Evolutionary conservation across 2,113 vertebrate species (phyloP).

Genomic region (Morphnarchus princeps): DNA sequence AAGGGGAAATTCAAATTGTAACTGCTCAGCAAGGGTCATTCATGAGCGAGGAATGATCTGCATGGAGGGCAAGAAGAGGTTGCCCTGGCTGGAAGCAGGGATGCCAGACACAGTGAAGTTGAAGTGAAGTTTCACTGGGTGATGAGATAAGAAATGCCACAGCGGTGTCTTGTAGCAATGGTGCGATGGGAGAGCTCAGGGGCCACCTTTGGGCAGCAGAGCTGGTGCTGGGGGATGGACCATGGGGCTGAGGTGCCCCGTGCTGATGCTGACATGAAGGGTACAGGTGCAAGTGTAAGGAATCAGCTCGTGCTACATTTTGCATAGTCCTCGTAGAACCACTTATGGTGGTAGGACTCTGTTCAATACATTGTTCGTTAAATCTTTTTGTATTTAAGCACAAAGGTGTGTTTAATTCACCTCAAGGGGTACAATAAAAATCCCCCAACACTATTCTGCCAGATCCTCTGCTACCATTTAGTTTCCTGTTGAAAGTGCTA

Average conservation of each 20-base stretch:
- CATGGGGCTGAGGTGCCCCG: neutral
- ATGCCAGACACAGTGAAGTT: neutral
- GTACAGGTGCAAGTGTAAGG: neutral
- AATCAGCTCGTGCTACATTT: neutral
- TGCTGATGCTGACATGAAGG: accelerated
- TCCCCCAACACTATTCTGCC: neutral
- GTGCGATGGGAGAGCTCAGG: neutral
- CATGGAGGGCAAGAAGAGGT: neutral
- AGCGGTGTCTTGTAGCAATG: neutral
- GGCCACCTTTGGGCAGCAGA: neutral
- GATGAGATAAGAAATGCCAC: neutral
- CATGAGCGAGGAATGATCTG: neutral
- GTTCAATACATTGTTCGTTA: neutral
- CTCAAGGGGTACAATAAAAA: neutral
- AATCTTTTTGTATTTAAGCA: neutral
- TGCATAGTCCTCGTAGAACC: neutral
- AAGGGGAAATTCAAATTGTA: neutral
- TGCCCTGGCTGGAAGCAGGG: neutral
- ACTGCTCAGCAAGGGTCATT: neutral
- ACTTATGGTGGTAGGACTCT: neutral
- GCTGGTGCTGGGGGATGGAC: neutral
- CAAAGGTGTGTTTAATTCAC: neutral
- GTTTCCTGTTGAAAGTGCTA: neutral
- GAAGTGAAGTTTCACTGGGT: neutral
- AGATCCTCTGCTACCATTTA: neutral